Evolutionary conservation across 2,888 invertebrate genomes (phyloP).

Genomic region (Ypsolopha sequella): DNA sequence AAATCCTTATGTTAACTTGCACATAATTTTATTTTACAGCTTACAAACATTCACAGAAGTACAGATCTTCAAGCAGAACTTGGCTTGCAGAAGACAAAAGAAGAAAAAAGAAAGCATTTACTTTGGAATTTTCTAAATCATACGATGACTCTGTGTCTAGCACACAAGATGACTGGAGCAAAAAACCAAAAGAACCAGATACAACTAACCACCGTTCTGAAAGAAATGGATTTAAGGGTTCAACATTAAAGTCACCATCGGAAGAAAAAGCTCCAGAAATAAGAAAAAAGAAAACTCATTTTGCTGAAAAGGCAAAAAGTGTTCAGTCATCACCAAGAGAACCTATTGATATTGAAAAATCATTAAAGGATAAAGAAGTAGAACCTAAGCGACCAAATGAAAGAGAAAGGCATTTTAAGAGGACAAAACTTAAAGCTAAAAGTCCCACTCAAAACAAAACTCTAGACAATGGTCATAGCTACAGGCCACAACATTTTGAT

Average conservation of each 20-base stretch:
- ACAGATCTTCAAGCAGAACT: conserved; percentile 48
- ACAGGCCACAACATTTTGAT: conserved; percentile 52
- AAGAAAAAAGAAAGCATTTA: conserved; percentile 80
- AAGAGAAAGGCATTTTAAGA: conserved; percentile 58
- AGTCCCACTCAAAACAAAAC: conserved; percentile 53
- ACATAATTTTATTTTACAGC: conserved; percentile 25
- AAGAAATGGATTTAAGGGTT: conserved; percentile 33
- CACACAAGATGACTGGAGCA: conserved; percentile 59
- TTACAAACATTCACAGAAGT: conserved; percentile 64
- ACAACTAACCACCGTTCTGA: conserved; percentile 39
- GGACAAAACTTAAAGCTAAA: conserved; percentile 60
- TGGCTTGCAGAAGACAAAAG: conserved; percentile 81
- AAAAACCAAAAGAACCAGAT: conserved; percentile 42
- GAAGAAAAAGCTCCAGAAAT: conserved; percentile 48
- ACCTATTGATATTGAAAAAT: conserved; percentile 45
- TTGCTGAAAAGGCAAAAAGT: conserved; percentile 56
- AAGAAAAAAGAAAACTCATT: conserved; percentile 62
- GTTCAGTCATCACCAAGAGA: conserved; percentile 55
- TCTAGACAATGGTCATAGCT: conserved; percentile 35
- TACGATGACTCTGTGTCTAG: conserved; percentile 68
- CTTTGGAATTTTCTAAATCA: conserved; percentile 77
- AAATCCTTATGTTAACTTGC: conserved; percentile 11
- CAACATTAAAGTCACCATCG: conserved; percentile 39
- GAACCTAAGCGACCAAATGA: conserved; percentile 51
- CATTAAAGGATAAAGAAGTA: conserved; percentile 45